These are phyloP conservation scores for Phanerotoma sp. DNA, from an alignment of 2,888 invertebrate species.

Conservation along the genomic window DNA sequence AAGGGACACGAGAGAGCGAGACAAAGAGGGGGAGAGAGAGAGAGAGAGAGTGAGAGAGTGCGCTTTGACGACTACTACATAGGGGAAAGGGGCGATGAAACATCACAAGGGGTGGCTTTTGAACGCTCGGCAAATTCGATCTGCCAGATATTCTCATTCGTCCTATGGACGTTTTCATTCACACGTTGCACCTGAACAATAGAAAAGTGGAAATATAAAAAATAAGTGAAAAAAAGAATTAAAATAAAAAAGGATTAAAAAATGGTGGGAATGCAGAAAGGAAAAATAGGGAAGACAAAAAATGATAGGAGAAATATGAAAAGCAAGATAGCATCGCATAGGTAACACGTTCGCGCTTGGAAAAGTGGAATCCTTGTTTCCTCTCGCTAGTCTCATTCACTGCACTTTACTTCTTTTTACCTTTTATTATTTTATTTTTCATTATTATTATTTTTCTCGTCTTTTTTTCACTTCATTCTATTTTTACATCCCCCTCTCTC, in stretches of 20 bases:
- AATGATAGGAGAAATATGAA: slow-evolving; percentile 14
- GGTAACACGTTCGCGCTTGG: slow-evolving; percentile 8
- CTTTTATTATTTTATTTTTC: background rate
- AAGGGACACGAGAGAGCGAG: background rate
- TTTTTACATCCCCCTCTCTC: too few species aligned
- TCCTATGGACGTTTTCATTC: slow-evolving; percentile 13
- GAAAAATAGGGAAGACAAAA: slow-evolving; percentile 1
- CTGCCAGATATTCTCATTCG: slow-evolving; percentile 10
- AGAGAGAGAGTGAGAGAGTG: too few species aligned
- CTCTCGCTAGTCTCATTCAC: background rate
- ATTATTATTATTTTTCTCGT: too few species aligned
- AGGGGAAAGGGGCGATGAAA: slow-evolving; percentile 7
- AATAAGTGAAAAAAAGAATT: background rate
- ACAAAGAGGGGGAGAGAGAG: background rate
- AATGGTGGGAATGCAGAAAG: background rate
- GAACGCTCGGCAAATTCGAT: slow-evolving; percentile 11
- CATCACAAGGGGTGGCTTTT: slow-evolving; percentile 21
- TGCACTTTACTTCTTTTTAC: background rate
- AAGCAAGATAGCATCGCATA: slow-evolving; percentile 14
- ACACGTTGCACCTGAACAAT: slow-evolving; percentile 17
- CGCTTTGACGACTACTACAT: too few species aligned
- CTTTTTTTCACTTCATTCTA: too few species aligned
- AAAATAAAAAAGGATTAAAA: slow-evolving; percentile 2
- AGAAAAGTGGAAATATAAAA: background rate
- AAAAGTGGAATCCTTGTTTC: slow-evolving; percentile 13